Percentiles rank a stretch among this genome's conserved stretches.
These are phyloP conservation scores for Musca vetustissima DNA, from an alignment of 1,140 invertebrate genomes.

Conservation along the genomic window DNA sequence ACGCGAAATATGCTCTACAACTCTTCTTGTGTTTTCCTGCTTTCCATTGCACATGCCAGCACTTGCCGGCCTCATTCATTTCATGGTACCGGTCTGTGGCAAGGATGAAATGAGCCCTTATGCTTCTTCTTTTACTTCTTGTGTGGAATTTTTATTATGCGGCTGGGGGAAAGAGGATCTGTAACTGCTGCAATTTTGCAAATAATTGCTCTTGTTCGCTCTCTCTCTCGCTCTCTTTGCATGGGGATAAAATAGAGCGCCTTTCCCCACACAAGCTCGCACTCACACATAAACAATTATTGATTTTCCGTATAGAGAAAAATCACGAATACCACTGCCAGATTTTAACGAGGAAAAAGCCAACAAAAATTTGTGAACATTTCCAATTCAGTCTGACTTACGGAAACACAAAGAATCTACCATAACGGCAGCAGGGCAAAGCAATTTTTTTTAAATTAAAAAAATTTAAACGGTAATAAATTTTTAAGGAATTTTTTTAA, in stretches of 20 bases:
- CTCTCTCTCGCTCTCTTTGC: background rate
- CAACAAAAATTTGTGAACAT: conserved; percentile 13
- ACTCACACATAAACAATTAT: conserved; percentile 34
- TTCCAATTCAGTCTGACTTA: conserved; percentile 8
- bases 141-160: background rate
- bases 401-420: conserved; percentile 11
- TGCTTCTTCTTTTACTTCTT: background rate
- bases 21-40: too few species aligned
- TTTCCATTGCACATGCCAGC: conserved; percentile 11
- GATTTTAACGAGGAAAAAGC: background rate
- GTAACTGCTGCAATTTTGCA: background rate
- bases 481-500: conserved; percentile 4
- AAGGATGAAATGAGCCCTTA: background rate
- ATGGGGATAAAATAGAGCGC: background rate
- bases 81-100: too few species aligned
- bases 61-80: background rate
- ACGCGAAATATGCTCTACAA: too few species aligned
- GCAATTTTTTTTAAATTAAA: conserved; percentile 6
- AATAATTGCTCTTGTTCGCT: background rate
- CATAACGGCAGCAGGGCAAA: conserved; percentile 19
- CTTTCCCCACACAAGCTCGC: too few species aligned
- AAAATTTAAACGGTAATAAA: conserved; percentile 3
- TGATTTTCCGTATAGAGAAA: conserved; percentile 41
- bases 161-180: too few species aligned
- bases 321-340: conserved; percentile 28